Conservation (phyloP, 2,888 invertebrate species). For the Melinaea marsaeus region DNA sequence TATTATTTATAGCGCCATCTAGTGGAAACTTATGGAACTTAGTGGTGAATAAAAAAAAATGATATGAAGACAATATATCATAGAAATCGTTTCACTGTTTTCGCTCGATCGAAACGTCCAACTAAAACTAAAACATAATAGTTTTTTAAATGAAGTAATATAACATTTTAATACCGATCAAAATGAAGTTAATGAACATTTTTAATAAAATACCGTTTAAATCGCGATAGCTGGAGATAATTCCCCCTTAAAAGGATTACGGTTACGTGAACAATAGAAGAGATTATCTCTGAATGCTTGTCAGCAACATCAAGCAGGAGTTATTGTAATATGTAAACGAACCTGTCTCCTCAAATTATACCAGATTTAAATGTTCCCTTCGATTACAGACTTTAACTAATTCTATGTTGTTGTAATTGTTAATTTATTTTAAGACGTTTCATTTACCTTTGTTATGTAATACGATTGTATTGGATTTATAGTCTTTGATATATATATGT, state of each 20-base stretch:
- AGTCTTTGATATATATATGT: too few species aligned
- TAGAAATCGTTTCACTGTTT: too few species aligned
- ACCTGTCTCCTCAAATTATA: conserved; percentile 43
- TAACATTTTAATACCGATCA: conserved; percentile 6
- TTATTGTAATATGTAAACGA: conserved; percentile 66
- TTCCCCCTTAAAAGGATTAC: conserved; percentile 63
- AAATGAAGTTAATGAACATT: conserved; percentile 49
- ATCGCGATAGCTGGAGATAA: conserved; percentile 56
- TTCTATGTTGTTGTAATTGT: conserved; percentile 34
- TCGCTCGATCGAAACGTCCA: too few species aligned
- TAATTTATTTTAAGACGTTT: conserved; percentile 14
- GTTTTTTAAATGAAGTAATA: too few species aligned
- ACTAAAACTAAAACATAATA: too few species aligned
- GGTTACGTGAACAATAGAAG: conserved; percentile 60
- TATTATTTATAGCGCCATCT: too few species aligned
- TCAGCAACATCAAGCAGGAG: conserved; percentile 55
- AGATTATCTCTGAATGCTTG: conserved; percentile 67
- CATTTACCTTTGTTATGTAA: conserved; percentile 1
- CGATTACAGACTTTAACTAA: conserved; percentile 43
- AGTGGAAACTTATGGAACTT: too few species aligned
- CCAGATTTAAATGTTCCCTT: conserved; percentile 48
- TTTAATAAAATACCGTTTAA: conserved; percentile 60
- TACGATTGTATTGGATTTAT: neutral
- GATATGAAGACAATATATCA: too few species aligned
- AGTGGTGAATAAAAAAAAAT: too few species aligned